phyloP scores from a whole-genome alignment of 2,888 invertebrate species.

The Lasioglossum leucozonium region DNA sequence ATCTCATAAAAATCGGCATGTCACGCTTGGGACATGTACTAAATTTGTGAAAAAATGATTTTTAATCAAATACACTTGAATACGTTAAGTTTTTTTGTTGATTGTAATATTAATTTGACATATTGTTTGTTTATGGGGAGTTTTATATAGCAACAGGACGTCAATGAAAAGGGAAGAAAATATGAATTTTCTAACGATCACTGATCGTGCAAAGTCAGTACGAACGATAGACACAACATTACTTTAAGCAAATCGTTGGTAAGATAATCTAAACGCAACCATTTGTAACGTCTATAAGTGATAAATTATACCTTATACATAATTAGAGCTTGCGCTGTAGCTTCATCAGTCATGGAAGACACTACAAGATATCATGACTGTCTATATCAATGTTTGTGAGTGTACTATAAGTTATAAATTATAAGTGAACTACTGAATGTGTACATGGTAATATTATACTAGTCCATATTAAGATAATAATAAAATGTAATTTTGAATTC shows the following conservation, averaged over 20 bases:
- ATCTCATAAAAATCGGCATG: background rate
- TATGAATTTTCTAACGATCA: constrained; percentile 51
- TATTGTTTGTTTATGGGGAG: constrained; percentile 14
- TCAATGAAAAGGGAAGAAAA: constrained; percentile 19
- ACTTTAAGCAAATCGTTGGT: constrained; percentile 59
- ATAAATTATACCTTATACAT: constrained; percentile 79
- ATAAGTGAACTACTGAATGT: constrained; percentile 84
- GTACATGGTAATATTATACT: constrained; percentile 84
- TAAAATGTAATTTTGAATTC: constrained; percentile 85
- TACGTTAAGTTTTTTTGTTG: background rate
- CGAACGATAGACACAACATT: constrained; percentile 57
- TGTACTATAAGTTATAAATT: constrained; percentile 83
- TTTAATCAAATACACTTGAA: background rate
- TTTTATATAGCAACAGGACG: constrained; percentile 11
- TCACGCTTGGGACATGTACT: background rate
- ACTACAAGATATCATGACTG: constrained; percentile 83
- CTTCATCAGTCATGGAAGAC: constrained; percentile 82
- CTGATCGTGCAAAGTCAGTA: constrained; percentile 67
- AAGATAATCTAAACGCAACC: constrained; percentile 63
- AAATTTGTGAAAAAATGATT: background rate
- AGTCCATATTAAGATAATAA: constrained; percentile 84
- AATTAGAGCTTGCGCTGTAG: constrained; percentile 83
- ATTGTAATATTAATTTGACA: background rate
- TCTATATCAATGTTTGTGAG: constrained; percentile 84
- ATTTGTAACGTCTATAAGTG: constrained; percentile 69